Percentiles rank a stretch among this genome's conserved stretches.
phyloP scores from a whole-genome alignment of 2,888 invertebrate species.

The Dryococelus australis region DNA sequence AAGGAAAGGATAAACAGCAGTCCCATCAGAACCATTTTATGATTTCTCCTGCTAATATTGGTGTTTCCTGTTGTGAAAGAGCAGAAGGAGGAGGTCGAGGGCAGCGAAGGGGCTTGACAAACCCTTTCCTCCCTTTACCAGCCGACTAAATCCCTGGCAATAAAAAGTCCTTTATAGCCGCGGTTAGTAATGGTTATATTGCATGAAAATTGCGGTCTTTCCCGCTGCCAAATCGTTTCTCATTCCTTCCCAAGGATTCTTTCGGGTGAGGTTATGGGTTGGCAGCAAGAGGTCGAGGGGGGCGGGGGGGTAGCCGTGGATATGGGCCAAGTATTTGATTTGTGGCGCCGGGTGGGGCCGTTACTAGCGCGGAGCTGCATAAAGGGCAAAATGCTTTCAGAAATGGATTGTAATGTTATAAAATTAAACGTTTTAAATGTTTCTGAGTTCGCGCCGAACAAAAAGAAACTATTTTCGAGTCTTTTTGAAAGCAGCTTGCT shows the following conservation, averaged over 20 bases:
- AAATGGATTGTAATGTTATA: not conserved
- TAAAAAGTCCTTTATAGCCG: slow-evolving; percentile 5
- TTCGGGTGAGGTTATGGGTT: not conserved
- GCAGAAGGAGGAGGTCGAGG: not conserved
- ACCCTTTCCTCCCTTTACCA: not conserved
- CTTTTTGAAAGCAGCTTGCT: not conserved
- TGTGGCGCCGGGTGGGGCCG: not conserved
- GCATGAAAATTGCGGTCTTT: slow-evolving; percentile 16
- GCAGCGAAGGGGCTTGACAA: not conserved
- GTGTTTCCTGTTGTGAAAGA: slow-evolving; percentile 8
- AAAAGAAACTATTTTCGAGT: not conserved
- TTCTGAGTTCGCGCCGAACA: not conserved
- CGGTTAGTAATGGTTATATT: slow-evolving; percentile 16
- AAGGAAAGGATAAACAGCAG: not conserved
- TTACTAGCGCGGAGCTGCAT: not conserved
- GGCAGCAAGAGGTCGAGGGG: not conserved
- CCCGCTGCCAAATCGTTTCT: slow-evolving; percentile 16
- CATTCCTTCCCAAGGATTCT: not conserved
- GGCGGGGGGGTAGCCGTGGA: not conserved
- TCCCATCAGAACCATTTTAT: not conserved
- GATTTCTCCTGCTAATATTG: not conserved
- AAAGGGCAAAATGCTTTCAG: not conserved
- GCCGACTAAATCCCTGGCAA: slow-evolving; percentile 1
- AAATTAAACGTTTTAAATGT: slow-evolving; percentile 16
- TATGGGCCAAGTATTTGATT: slow-evolving; percentile 11